Evolutionary conservation across 35 echinoderm and acorn worm species (phyloP).

Genomic region (Lytechinus pictus): DNA sequence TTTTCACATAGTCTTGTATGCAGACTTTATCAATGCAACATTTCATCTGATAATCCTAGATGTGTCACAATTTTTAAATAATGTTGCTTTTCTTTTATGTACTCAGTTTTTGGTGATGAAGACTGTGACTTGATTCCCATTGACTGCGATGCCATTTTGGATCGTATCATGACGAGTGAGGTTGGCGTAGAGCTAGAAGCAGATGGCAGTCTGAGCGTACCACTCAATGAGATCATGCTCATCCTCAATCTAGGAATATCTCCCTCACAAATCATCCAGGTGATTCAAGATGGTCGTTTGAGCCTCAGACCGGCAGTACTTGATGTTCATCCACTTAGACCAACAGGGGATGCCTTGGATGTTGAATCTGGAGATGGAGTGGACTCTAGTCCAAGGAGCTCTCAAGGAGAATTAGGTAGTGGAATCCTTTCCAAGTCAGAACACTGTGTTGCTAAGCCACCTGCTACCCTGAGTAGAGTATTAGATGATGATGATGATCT

Average conservation of each 20-base stretch:
- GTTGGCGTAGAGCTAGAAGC: slow-evolving; percentile 59
- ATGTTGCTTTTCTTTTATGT: neutral
- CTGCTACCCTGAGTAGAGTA: neutral
- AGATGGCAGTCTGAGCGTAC: slow-evolving; percentile 77
- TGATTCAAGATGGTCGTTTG: slow-evolving; percentile 68
- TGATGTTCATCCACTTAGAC: neutral
- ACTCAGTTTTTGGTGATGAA: slow-evolving; percentile 47
- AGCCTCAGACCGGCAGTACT: slow-evolving; percentile 60
- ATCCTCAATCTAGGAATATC: slow-evolving; percentile 65
- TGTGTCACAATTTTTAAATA: neutral
- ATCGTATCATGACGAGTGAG: slow-evolving; percentile 50
- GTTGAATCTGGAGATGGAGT: neutral
- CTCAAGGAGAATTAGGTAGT: neutral
- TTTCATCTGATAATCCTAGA: too few species aligned
- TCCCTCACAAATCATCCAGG: slow-evolving; percentile 66
- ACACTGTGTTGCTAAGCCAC: neutral
- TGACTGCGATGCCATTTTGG: slow-evolving; percentile 66
- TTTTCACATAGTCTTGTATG: too few species aligned
- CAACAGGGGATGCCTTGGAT: neutral
- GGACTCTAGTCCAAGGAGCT: neutral
- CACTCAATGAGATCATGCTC: slow-evolving; percentile 52
- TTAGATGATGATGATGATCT: neutral
- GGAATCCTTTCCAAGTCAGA: neutral
- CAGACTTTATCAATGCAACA: too few species aligned
- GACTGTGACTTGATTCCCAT: slow-evolving; percentile 60